Evolutionary conservation across 2,797 vertebrate genomes (phyloP).

Genomic region (Brotula barbata): DNA sequence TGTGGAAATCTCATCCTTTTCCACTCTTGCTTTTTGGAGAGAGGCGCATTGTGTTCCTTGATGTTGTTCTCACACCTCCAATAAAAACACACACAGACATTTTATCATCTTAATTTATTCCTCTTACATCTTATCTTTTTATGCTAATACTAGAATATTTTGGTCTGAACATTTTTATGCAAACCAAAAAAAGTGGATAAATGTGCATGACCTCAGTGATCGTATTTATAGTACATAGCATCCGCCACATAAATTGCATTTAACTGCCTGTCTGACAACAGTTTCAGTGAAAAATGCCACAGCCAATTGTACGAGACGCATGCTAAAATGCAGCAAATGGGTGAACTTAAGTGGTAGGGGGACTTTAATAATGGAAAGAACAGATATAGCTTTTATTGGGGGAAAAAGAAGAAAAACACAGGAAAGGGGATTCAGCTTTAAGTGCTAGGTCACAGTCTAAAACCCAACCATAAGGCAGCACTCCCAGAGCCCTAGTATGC

Average conservation of each 20-base stretch:
- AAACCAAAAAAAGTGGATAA: neutral
- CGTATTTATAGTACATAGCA: neutral
- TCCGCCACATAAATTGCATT: no score
- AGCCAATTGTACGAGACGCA: no score
- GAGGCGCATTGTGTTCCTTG: no score
- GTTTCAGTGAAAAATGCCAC: no score
- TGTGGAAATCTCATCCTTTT: no score
- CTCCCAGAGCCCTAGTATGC: conserved; percentile 48
- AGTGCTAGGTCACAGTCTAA: conserved; percentile 50
- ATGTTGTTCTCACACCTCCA: no score
- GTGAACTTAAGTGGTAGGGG: neutral
- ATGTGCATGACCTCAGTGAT: neutral
- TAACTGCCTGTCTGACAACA: no score
- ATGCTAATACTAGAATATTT: no score
- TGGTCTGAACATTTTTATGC: no score
- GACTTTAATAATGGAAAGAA: conserved; percentile 5
- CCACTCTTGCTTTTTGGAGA: neutral
- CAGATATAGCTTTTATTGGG: conserved; percentile 10
- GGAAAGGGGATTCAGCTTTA: conserved; percentile 32
- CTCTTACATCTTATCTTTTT: no score
- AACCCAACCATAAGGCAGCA: conserved; percentile 40
- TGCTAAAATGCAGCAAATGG: neutral
- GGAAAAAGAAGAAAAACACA: conserved; percentile 12
- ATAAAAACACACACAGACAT: no score
- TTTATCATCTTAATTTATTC: no score